These are phyloP conservation scores for Maconellicoccus hirsutus DNA, from an alignment of 1,140 invertebrate genomes.

Conservation along the genomic window DNA sequence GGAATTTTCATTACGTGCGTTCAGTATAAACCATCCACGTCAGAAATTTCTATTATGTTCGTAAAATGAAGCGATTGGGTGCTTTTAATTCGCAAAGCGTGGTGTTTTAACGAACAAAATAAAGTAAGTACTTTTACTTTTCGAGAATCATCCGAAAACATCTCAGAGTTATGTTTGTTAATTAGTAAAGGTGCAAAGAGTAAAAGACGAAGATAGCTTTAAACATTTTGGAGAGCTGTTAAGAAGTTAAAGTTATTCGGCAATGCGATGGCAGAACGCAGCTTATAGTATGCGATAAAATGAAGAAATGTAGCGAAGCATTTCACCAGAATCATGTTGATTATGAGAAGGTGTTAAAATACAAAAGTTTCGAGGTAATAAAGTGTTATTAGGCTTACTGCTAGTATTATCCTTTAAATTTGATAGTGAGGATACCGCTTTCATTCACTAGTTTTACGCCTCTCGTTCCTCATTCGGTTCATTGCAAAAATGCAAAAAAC, in stretches of 20 bases:
- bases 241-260: constrained; percentile 21
- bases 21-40: neutral
- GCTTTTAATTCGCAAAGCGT: constrained; percentile 11
- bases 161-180: constrained; percentile 21
- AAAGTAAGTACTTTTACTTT: constrained; percentile 20
- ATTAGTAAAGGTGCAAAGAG: constrained; percentile 20
- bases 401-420: constrained; percentile 22
- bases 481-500: neutral
- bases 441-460: neutral
- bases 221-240: constrained; percentile 20
- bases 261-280: constrained; percentile 15
- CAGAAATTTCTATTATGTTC: constrained; percentile 1
- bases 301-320: constrained; percentile 7
- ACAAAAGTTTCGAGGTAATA: constrained; percentile 19
- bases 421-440: neutral
- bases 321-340: constrained; percentile 14
- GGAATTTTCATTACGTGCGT: constrained; percentile 7
- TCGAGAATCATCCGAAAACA: constrained; percentile 20
- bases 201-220: constrained; percentile 21
- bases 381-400: constrained; percentile 21
- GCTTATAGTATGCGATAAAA: constrained; percentile 16
- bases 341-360: constrained; percentile 21
- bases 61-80: constrained; percentile 17
- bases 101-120: constrained; percentile 16
- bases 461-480: neutral